A percentile compares a stretch with the other conserved stretches of the same genome.
Conservation (phyloP, 1,140 invertebrate genomes). For the Hylaeus anthracinus region DNA sequence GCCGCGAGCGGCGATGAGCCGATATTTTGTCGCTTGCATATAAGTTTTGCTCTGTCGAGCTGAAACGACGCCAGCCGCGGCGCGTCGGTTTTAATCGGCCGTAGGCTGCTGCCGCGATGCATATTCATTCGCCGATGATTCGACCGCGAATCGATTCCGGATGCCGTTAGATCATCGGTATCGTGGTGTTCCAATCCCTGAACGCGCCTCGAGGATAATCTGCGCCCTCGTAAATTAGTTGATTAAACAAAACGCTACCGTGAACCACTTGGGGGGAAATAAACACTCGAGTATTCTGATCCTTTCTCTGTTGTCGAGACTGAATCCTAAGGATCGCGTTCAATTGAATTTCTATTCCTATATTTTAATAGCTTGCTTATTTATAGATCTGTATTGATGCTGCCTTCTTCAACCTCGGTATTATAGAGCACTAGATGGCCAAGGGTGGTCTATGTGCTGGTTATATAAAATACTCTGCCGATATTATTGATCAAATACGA, state of each 20-base stretch:
- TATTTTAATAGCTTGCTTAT: no score
- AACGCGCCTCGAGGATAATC: not conserved
- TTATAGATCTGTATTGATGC: no score
- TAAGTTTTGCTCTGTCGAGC: not conserved
- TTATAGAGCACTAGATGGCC: no score
- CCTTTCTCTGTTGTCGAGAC: no score
- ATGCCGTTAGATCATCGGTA: not conserved
- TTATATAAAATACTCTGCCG: no score
- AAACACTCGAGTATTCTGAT: no score
- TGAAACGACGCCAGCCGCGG: not conserved
- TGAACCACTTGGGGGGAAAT: not conserved
- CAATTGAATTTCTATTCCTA: no score
- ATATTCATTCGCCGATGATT: constrained; percentile 35
- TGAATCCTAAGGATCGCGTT: no score
- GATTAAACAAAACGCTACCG: not conserved
- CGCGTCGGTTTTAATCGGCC: no score
- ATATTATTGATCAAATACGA: no score
- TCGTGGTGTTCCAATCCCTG: not conserved
- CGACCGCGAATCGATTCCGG: constrained; percentile 10
- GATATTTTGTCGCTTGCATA: constrained; percentile 21
- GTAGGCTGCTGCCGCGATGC: not conserved
- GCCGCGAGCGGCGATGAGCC: not conserved
- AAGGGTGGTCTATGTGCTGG: no score
- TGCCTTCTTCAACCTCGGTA: no score
- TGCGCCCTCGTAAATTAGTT: constrained; percentile 10